Evolutionary conservation across 1,140 invertebrate species (phyloP).

Genomic region (Pseudobourletiella spinata): DNA sequence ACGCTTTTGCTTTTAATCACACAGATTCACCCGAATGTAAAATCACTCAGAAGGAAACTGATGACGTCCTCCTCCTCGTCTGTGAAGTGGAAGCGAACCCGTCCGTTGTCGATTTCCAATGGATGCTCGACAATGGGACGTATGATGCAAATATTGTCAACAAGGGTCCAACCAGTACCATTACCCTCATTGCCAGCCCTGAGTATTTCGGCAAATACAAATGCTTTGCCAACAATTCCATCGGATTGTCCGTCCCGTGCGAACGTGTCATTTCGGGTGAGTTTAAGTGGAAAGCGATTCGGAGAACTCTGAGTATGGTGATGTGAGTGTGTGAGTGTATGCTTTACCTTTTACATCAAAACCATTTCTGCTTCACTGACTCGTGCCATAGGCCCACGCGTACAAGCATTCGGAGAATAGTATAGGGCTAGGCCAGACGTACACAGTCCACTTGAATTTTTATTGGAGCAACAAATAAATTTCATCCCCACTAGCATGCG

Average conservation of each 20-base stretch:
- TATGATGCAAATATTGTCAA: conserved; percentile 50
- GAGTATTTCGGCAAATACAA: conserved; percentile 67
- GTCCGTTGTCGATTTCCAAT: conserved; percentile 65
- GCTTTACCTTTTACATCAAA: too few species aligned
- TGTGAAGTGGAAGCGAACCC: conserved; percentile 76
- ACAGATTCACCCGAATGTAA: conserved; percentile 74
- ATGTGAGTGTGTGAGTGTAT: too few species aligned
- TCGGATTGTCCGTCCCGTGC: conserved; percentile 63
- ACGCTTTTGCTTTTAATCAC: conserved; percentile 34
- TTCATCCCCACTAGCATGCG: too few species aligned
- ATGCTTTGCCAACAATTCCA: conserved; percentile 72
- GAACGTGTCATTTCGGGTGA: conserved; percentile 68
- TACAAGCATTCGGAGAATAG: too few species aligned
- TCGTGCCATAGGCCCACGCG: too few species aligned
- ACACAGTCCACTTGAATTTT: too few species aligned
- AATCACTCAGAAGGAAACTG: conserved; percentile 59
- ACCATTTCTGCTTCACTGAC: too few species aligned
- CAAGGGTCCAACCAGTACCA: conserved; percentile 51
- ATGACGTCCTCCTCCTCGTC: conserved; percentile 63
- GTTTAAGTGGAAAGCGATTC: too few species aligned
- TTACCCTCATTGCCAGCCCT: conserved; percentile 54
- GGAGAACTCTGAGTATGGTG: too few species aligned
- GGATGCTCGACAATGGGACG: conserved; percentile 75
- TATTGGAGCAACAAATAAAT: too few species aligned
- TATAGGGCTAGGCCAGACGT: too few species aligned